Evolutionary conservation across 2,888 invertebrate species (phyloP).

Genomic region (Drymonia ruficornis): DNA sequence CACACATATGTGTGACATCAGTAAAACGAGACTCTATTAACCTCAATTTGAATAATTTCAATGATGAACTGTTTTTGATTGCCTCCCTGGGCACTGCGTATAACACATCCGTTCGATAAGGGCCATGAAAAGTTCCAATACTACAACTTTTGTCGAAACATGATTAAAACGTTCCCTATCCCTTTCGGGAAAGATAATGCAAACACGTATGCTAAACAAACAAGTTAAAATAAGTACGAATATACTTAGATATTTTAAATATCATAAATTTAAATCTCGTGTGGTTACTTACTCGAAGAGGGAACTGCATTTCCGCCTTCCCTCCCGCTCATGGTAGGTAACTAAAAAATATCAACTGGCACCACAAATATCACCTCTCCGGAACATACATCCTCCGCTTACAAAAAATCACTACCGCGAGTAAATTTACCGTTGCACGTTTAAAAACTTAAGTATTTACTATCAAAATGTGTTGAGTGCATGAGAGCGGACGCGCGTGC

Average conservation of each 20-base stretch:
- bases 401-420: slow-evolving; percentile 66
- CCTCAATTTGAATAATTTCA: slow-evolving; percentile 80
- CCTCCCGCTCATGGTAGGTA: slow-evolving; percentile 82
- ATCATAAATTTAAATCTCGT: slow-evolving; percentile 35
- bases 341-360: slow-evolving; percentile 67
- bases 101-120: slow-evolving; percentile 75
- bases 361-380: slow-evolving; percentile 79
- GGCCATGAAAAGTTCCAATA: slow-evolving; percentile 58
- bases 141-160: slow-evolving; percentile 30
- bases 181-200: slow-evolving; percentile 35
- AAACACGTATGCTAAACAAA: slow-evolving; percentile 23
- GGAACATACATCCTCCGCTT: slow-evolving; percentile 71
- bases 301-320: slow-evolving; percentile 84
- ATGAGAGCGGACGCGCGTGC: slow-evolving; percentile 72
- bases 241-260: slow-evolving; percentile 27
- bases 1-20: slow-evolving; percentile 80
- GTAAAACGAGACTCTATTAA: slow-evolving; percentile 78
- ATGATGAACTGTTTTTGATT: slow-evolving; percentile 75
- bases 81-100: slow-evolving; percentile 67
- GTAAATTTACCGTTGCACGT: slow-evolving; percentile 60
- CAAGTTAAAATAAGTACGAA: slow-evolving; percentile 23
- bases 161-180: slow-evolving; percentile 3
- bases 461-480: slow-evolving; percentile 68
- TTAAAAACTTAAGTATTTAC: slow-evolving; percentile 59
- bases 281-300: slow-evolving; percentile 78